Evolutionary conservation across 1,140 invertebrate genomes (phyloP).

Genomic region (Drosophila jambulina): DNA sequence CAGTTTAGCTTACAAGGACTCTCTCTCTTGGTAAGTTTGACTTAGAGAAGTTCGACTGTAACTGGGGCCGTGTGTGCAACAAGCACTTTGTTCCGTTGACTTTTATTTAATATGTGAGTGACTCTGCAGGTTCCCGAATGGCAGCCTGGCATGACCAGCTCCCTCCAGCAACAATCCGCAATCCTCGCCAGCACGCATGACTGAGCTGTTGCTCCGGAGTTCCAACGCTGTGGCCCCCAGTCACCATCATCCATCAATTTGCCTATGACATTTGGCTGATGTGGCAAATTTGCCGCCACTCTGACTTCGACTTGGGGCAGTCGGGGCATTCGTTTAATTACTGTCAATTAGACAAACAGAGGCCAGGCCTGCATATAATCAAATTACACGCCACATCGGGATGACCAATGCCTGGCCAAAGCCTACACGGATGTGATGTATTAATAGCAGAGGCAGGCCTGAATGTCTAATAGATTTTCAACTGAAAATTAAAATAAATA

Average conservation of each 20-base stretch:
- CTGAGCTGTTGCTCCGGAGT: conserved; percentile 37
- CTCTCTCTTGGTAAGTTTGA: conserved; percentile 1
- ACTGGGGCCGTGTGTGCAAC: conserved; percentile 43
- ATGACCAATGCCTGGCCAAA: not conserved
- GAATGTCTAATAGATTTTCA: not conserved
- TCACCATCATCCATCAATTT: conserved; percentile 69
- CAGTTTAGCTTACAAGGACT: not conserved
- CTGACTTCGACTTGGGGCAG: conserved; percentile 1
- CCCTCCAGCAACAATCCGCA: conserved; percentile 30
- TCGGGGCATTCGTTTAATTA: conserved; percentile 62
- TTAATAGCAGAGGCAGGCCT: not conserved
- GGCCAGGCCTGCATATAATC: conserved; percentile 44
- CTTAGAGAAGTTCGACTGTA: conserved; percentile 31
- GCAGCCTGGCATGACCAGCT: conserved; percentile 16
- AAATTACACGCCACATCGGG: conserved; percentile 54
- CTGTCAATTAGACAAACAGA: conserved; percentile 72
- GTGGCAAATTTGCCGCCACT: conserved; percentile 48
- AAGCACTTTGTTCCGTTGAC: conserved; percentile 50
- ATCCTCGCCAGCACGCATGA: conserved; percentile 56
- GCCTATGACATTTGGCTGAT: conserved; percentile 44
- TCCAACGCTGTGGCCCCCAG: conserved; percentile 16
- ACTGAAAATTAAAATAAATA: not conserved
- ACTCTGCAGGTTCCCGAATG: conserved; percentile 48
- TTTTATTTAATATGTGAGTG: conserved; percentile 53
- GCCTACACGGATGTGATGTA: not conserved